Evolutionary conservation across 1,140 invertebrate species (phyloP).

Genomic region (Calliphora vicina): DNA sequence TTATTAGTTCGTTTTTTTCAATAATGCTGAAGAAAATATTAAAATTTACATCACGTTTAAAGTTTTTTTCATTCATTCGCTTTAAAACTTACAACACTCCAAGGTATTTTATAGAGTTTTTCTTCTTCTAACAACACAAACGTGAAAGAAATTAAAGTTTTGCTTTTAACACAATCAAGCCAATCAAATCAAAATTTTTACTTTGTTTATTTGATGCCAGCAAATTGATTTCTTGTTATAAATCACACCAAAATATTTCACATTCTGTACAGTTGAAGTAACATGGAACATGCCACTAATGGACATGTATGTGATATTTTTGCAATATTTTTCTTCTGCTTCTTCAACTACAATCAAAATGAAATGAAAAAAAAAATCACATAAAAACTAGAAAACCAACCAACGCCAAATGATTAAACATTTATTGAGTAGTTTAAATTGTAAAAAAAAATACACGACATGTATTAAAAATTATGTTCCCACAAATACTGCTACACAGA

Average conservation of each 20-base stretch:
- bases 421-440: not conserved
- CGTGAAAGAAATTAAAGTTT: slow-evolving; percentile 12
- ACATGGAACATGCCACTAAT: slow-evolving; percentile 7
- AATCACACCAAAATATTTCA: slow-evolving; percentile 14
- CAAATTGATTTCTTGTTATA: slow-evolving; percentile 17
- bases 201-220: not conserved
- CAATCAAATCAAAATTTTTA: slow-evolving; percentile 5
- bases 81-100: not conserved
- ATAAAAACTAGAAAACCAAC: not conserved
- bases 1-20: not conserved
- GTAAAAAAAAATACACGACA: not conserved
- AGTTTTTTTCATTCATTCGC: not conserved
- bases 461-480: not conserved
- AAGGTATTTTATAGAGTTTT: not conserved
- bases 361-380: not conserved
- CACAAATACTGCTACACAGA: not conserved
- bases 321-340: not conserved
- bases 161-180: not conserved
- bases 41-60: slow-evolving; percentile 9
- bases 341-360: not conserved
- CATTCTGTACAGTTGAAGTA: not conserved
- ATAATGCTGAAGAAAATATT: not conserved
- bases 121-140: not conserved
- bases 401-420: not conserved
- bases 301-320: slow-evolving; percentile 3